These are phyloP conservation scores for Iselma pallidipennis DNA, from an alignment of 2,888 invertebrate species.

Conservation along the genomic window DNA sequence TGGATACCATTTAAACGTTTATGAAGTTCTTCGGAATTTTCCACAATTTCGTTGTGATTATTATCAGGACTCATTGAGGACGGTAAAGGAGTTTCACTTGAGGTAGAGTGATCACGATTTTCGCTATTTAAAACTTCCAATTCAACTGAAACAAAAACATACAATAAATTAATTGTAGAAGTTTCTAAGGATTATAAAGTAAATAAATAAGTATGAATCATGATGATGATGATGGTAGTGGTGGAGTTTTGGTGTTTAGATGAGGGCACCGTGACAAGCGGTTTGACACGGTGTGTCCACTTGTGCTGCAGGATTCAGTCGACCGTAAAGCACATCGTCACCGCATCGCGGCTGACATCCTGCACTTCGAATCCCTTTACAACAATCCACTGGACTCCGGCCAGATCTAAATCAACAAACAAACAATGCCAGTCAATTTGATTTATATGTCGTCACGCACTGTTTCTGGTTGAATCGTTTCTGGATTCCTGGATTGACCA, in stretches of 20 bases:
- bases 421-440: constrained; percentile 2
- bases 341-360: constrained; percentile 45
- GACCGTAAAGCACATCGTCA: constrained; percentile 44
- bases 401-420: constrained; percentile 1
- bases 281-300: constrained; percentile 49
- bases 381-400: constrained; percentile 13
- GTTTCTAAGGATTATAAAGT: background rate
- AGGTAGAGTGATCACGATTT: constrained; percentile 32
- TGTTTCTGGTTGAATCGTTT: background rate
- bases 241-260: constrained; percentile 23
- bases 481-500: background rate
- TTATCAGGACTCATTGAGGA: constrained; percentile 49
- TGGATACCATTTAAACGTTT: constrained; percentile 35
- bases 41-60: constrained; percentile 50
- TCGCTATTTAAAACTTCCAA: constrained; percentile 43
- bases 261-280: constrained; percentile 46
- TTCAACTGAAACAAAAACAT: constrained; percentile 49
- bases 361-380: constrained; percentile 29
- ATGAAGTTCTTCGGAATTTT: constrained; percentile 30
- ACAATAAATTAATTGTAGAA: background rate
- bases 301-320: constrained; percentile 43
- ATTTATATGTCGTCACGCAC: constrained; percentile 4
- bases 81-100: constrained; percentile 41
- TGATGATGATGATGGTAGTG: background rate
- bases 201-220: background rate